phyloP scores from a whole-genome alignment of 2,113 vertebrate species.

The Heloderma charlesbogerti region DNA sequence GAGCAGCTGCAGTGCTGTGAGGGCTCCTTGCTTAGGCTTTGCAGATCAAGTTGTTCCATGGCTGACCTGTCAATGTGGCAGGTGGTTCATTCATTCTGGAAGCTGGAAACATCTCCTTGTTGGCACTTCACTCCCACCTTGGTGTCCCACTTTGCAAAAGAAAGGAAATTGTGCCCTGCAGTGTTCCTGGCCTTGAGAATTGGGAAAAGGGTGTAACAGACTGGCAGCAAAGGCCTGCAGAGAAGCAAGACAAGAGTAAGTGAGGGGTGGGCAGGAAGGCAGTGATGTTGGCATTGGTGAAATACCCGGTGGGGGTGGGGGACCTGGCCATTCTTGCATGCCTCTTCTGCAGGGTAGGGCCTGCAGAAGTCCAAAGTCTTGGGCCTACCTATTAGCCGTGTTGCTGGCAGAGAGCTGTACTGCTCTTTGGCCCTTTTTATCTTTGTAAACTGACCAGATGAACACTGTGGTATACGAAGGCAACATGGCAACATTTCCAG shows the following conservation, averaged over 20 bases:
- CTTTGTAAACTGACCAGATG: neutral
- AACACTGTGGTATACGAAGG: neutral
- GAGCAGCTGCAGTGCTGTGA: too few relatives aligned
- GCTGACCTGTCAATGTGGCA: neutral
- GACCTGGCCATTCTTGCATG: neutral
- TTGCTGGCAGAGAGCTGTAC: neutral
- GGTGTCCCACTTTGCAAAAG: neutral
- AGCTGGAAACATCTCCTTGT: neutral
- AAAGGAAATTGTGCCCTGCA: neutral
- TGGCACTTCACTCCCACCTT: neutral
- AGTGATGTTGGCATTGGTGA: neutral
- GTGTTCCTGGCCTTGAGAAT: too few relatives aligned
- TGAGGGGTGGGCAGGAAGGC: neutral
- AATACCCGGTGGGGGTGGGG: neutral
- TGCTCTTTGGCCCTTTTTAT: conserved; percentile 4
- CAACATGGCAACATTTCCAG: neutral
- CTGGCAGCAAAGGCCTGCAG: too few relatives aligned
- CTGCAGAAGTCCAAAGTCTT: neutral
- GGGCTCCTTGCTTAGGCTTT: neutral
- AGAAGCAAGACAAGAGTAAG: neutral
- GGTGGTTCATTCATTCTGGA: neutral
- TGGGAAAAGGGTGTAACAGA: too few relatives aligned
- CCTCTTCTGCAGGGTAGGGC: neutral
- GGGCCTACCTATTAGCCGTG: neutral
- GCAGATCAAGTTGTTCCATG: neutral